A percentile compares a stretch with the other conserved stretches of the same genome.
Conservation (phyloP, 30 jellyfish, hydroid and myxozoan genomes). For the Catostylus mosaicus region DNA sequence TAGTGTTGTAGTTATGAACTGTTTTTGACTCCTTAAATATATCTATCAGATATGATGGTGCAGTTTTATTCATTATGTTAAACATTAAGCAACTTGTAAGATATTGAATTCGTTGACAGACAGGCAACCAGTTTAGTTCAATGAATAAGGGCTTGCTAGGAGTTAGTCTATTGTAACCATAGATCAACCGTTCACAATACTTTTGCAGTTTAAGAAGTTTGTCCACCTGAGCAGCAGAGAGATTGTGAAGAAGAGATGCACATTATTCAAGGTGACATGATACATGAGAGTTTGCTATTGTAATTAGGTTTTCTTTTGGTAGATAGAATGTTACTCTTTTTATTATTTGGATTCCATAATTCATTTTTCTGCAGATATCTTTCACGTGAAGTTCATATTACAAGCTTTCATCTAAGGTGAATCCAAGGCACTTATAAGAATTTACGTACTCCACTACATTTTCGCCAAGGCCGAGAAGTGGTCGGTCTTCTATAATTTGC, state of each 20-base stretch:
- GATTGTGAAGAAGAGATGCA: conserved; percentile 53
- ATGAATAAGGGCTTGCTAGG: conserved; percentile 39
- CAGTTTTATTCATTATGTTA: conserved; percentile 35
- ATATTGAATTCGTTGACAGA: conserved; percentile 36
- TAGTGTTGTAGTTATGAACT: conserved; percentile 19
- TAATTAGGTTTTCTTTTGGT: conserved; percentile 18
- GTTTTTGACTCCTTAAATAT: conserved; percentile 20
- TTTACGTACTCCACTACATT: conserved; percentile 25
- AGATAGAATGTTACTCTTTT: conserved; percentile 25
- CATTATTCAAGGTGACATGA: conserved; percentile 58
- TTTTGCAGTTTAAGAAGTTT: neutral
- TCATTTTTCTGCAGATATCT: conserved; percentile 45
- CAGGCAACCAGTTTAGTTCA: conserved; percentile 45
- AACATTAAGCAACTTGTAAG: conserved; percentile 44
- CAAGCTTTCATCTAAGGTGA: conserved; percentile 38
- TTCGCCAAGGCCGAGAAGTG: conserved; percentile 33
- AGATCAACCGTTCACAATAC: conserved; percentile 28
- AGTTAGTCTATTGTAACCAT: conserved; percentile 19
- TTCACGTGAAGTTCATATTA: conserved; percentile 14
- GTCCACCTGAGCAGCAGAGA: conserved; percentile 34
- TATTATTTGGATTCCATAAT: conserved; percentile 40
- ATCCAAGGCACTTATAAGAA: conserved; percentile 31
- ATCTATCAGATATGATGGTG: conserved; percentile 54
- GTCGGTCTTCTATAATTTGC: conserved; percentile 27
- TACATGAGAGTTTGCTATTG: conserved; percentile 52